A percentile compares a stretch with the other conserved stretches of the same genome.
Evolutionary conservation across 2,113 vertebrate species (phyloP).

Genomic region (Pteronura brasiliensis): DNA sequence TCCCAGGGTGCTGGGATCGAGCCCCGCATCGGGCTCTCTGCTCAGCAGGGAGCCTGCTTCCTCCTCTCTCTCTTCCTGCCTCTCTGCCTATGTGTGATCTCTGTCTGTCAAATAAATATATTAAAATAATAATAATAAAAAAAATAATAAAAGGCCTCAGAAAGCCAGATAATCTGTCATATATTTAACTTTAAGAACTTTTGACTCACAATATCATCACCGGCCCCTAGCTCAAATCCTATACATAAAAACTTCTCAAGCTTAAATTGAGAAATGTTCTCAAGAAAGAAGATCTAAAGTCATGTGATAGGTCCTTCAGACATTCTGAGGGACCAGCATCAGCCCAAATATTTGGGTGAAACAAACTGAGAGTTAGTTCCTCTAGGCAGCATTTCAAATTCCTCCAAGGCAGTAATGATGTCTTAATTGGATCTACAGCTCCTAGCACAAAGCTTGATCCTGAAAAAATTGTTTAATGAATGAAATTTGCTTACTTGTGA

Average conservation of each 20-base stretch:
- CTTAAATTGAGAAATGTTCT: not conserved
- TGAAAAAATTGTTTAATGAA: not conserved
- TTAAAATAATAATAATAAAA: too few relatives aligned
- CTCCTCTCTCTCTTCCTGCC: too few relatives aligned
- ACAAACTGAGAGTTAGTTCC: not conserved
- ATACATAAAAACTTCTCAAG: not conserved
- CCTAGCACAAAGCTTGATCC: not conserved
- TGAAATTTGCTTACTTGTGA: not conserved
- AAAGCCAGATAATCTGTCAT: not conserved
- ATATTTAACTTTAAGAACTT: not conserved
- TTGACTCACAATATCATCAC: not conserved
- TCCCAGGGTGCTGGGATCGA: too few relatives aligned
- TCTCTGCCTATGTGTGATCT: too few relatives aligned
- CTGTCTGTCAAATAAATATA: too few relatives aligned
- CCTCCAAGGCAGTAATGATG: not conserved
- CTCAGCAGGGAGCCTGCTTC: too few relatives aligned
- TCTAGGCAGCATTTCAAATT: not conserved
- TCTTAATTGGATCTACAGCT: not conserved
- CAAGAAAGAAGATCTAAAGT: not conserved
- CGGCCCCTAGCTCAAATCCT: not conserved
- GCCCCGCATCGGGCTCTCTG: too few relatives aligned
- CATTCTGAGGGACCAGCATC: not conserved
- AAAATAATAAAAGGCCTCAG: not conserved
- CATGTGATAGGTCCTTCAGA: not conserved
- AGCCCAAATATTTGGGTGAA: not conserved